Conservation (phyloP, 2,113 vertebrate species). For the Grammomys dolichurus region DNA sequence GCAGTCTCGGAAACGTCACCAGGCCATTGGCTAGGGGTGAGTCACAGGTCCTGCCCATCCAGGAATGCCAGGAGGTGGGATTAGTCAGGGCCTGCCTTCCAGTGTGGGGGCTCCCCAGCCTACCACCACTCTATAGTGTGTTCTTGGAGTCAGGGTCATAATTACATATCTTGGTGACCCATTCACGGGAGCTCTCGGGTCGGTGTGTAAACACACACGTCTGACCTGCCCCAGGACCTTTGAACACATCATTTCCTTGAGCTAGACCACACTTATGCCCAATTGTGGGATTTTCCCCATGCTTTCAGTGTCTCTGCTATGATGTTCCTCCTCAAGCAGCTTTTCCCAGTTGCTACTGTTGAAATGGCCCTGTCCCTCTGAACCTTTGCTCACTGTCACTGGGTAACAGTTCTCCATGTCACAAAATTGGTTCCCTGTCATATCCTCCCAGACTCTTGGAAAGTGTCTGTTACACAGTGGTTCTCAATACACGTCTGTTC, state of each 20-base stretch:
- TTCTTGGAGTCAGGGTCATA: background rate
- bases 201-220: background rate
- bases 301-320: background rate
- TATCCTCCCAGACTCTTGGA: background rate
- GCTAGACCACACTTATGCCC: background rate
- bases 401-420: background rate
- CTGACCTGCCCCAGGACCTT: background rate
- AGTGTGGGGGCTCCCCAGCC: background rate
- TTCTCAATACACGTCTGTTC: background rate
- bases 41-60: background rate
- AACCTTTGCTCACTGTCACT: background rate
- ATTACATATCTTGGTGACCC: background rate
- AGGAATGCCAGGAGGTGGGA: background rate
- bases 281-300: background rate
- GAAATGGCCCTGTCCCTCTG: background rate
- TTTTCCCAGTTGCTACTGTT: background rate
- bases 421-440: background rate
- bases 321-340: background rate
- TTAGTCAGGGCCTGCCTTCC: no score
- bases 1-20: no score
- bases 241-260: background rate
- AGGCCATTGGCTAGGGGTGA: background rate
- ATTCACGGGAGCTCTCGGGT: background rate
- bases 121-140: background rate
- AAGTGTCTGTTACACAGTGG: background rate